Base-by-base conservation (phyloP, 1,140 invertebrate species). In the Eupristina koningsbergeri region DNA sequence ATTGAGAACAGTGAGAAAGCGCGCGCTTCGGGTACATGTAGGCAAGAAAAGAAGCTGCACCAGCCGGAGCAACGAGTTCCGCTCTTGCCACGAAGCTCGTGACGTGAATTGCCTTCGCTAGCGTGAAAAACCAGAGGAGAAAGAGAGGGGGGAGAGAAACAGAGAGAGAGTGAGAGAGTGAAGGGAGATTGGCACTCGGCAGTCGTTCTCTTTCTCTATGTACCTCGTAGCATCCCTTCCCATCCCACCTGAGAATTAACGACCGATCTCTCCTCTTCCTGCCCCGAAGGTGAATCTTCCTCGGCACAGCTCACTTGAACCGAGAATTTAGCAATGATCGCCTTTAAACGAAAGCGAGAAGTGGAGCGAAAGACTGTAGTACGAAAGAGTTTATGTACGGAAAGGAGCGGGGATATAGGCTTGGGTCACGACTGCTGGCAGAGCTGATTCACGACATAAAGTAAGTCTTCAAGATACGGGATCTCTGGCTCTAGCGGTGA, bases 391-490 rank as follows among this genome's bases (percentile, higher is more conserved):
- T 78, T 71, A 71, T 71, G 36, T 41, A 41, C 63, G 1, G 15
- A 36, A 26, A 22, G 29, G 15, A n/a, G 58, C 31, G 53, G 58
- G 45, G 26, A 17, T 22, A 67, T 79, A 69, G 69, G 79, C 73
- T 22, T 36, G 75, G 81, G 81, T 83, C 81, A 83, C 81, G 81
- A 83, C 67, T 80, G 29, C n/a, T 26, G 9, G 19, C 2, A 74
- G 41, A 74, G 73, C 73, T 17, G 45, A 50, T 74, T 50, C 58
- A 31, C 83, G 71, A 58, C 41, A 73, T 75, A 81, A 80, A 85
- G 84, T 85, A 79, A 85, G 84, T 85, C 84, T 81, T 85, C 84
- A 81, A 81, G 84, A 85, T 85, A 77, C 36, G 31, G 7, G 8
- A 81, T 81, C 79, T 74, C n/a, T 22, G 17, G 9, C 53, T 53